Evolutionary conservation across 1,140 invertebrate genomes (phyloP), one percentile per base, ranked within the genome.

Genomic region (Pemphigus obesinymphae): DNA sequence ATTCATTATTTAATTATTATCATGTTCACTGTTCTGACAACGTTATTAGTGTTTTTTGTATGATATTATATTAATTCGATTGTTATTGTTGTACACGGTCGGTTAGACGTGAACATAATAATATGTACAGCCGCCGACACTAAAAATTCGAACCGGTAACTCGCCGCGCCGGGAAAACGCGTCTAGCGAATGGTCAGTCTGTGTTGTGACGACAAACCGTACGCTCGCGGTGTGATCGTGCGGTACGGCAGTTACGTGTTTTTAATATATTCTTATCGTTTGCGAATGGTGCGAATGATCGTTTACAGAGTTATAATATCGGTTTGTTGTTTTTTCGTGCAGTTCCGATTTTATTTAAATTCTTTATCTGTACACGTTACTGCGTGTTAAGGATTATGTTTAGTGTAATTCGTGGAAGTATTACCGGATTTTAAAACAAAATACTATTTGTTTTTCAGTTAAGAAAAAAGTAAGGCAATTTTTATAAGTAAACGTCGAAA

Each of bases 151-250:
- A 73, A 73, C 70, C 70, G 70, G 70, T 73, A 73, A 50, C 43
- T 73, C 70, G 70, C 15, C 37, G 40, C 70, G 70, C 15, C 37
- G 40, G 68, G 37, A 70, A 70, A 70, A 73, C 13, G 17, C 70
- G 70, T 73, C 70, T 50, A 26, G 70, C 43, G 70, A 73, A 73
- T 29, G 70, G 43, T 50, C 43, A 73, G 70, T 73, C 45, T 31
- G 70, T 73, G 70, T 31, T n/a, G 70, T 50, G 70, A 73, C 70
- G 70, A 73, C 70, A 45, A 31, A 73, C 43, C 3, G 70, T 50
- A n/a, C 70, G 70, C 50, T 73, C 70, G 70, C 70, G 70, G 15
- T 31, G 45, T 31, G 70, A 50, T 48, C 70, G 15, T n/a, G 43
- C 8, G 70, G 26, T n/a, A n/a, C 43, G 29, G 5, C 7, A 3